phyloP scores from a whole-genome alignment of 2,797 vertebrate species.

The Hypotaenidia philippensis region DNA sequence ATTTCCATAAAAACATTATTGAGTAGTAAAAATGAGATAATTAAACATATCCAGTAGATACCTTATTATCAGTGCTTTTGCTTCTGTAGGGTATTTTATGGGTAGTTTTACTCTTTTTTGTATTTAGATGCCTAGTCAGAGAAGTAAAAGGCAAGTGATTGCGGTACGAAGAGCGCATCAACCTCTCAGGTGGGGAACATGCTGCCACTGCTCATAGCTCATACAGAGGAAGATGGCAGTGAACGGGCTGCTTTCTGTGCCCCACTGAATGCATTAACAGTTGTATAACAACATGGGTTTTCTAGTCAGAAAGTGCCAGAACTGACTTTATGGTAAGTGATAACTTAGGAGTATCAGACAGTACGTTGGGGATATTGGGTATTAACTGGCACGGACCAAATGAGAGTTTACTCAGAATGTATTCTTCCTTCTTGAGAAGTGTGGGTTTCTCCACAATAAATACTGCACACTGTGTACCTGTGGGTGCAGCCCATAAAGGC shows the following conservation, averaged over 20 bases:
- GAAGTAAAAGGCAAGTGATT: background rate
- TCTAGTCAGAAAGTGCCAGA: background rate
- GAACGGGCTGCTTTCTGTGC: background rate
- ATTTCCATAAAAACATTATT: background rate
- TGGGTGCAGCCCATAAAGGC: background rate
- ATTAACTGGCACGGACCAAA: background rate
- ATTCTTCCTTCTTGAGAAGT: background rate
- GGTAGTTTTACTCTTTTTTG: background rate
- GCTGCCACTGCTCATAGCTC: background rate
- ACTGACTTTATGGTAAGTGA: background rate
- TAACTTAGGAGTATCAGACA: background rate
- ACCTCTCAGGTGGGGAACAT: background rate
- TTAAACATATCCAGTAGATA: background rate
- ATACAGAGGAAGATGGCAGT: background rate
- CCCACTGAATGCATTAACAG: background rate
- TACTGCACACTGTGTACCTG: background rate
- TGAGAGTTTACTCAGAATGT: background rate
- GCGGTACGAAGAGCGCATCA: background rate
- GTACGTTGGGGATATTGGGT: background rate
- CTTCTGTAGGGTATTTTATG: background rate
- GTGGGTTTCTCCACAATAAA: background rate
- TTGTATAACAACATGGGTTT: fast-evolving
- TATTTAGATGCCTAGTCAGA: background rate
- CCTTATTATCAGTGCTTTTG: background rate
- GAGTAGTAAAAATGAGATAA: constrained; percentile 10